Evolutionary conservation across 1,140 invertebrate genomes (phyloP).

Genomic region (Globodera rostochiensis): DNA sequence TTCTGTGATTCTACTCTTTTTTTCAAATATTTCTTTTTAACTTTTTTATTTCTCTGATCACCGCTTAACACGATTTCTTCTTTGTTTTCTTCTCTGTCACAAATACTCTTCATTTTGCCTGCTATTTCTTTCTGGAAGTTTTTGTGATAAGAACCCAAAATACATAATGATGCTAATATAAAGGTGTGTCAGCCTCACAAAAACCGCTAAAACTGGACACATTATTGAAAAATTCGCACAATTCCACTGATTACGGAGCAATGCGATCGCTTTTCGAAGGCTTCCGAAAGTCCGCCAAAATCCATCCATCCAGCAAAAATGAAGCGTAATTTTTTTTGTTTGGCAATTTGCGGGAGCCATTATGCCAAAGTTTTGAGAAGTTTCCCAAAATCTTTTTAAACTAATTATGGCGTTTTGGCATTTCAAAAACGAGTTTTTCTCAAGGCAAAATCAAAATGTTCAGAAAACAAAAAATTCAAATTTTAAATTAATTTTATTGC

Average conservation of each 20-base stretch:
- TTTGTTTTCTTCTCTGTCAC: too few species aligned
- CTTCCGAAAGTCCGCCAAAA: slow-evolving; percentile 1
- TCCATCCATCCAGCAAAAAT: background rate
- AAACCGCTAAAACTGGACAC: background rate
- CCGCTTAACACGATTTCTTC: too few species aligned
- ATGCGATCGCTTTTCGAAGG: background rate
- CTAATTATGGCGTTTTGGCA: background rate
- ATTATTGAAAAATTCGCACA: background rate
- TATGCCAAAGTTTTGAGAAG: too few species aligned
- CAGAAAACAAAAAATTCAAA: background rate
- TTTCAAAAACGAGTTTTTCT: too few species aligned
- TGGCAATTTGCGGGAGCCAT: background rate
- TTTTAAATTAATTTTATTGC: too few species aligned
- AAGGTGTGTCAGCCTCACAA: background rate
- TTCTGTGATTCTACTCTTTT: too few species aligned
- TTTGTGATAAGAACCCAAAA: too few species aligned
- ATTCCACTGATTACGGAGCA: background rate
- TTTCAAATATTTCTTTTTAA: too few species aligned
- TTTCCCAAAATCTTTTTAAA: background rate
- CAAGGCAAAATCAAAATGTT: background rate
- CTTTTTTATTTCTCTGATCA: too few species aligned
- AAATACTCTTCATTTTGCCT: too few species aligned
- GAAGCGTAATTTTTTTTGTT: slow-evolving; percentile 4
- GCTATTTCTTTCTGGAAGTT: too few species aligned
- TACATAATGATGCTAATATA: too few species aligned